Conservation (phyloP, 2,888 invertebrate genomes). For the Chromoteleia sp. region DNA sequence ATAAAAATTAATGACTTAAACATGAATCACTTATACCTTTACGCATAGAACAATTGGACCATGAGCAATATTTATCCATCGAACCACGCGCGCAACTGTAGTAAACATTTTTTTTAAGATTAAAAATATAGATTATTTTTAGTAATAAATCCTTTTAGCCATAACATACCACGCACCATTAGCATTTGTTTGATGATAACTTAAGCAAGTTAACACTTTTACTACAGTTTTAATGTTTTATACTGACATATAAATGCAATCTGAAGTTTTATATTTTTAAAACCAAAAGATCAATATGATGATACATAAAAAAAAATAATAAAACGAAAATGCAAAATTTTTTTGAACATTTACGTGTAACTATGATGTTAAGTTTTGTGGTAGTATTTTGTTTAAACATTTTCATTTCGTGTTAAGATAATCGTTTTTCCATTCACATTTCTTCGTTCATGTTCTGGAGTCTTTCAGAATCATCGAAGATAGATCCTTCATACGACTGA, state of each 20-base stretch:
- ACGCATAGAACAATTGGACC: constrained; percentile 31
- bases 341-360: constrained; percentile 12
- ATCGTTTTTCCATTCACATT: constrained; percentile 14
- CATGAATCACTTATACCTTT: constrained; percentile 30
- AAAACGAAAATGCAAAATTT: constrained; percentile 16
- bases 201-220: constrained; percentile 44
- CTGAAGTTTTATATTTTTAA: constrained; percentile 31
- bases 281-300: constrained; percentile 25
- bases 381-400: constrained; percentile 1
- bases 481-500: constrained; percentile 54
- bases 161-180: constrained; percentile 44
- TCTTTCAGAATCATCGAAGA: constrained; percentile 52
- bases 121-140: constrained; percentile 53
- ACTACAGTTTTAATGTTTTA: constrained; percentile 38
- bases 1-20: constrained; percentile 50
- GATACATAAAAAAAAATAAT: constrained; percentile 24
- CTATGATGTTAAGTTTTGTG: constrained; percentile 4
- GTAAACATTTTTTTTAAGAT: constrained; percentile 39
- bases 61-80: constrained; percentile 26
- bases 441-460: constrained; percentile 44
- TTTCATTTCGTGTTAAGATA: not conserved
- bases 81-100: constrained; percentile 9
- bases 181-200: constrained; percentile 42
- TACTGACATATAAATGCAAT: constrained; percentile 22
- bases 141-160: constrained; percentile 47